Conservation (phyloP, 2,888 invertebrate genomes). For the Phyllotreta cruciferae region DNA sequence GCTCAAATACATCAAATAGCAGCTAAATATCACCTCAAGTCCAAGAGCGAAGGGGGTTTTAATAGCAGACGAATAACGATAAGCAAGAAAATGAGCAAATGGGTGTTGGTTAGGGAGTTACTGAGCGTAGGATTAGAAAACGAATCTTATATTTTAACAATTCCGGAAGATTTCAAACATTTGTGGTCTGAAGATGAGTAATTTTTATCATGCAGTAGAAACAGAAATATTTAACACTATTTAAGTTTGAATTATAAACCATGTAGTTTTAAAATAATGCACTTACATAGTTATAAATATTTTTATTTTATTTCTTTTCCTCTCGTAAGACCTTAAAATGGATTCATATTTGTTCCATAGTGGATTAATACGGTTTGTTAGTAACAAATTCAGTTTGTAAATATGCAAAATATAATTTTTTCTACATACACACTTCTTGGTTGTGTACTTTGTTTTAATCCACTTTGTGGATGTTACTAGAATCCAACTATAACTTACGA, state of each 20-base stretch:
- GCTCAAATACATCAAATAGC: slow-evolving; percentile 50
- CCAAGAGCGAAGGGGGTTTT: slow-evolving; percentile 49
- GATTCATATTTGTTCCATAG: no score
- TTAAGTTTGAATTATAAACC: no score
- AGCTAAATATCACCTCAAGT: slow-evolving; percentile 45
- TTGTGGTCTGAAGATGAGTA: slow-evolving; percentile 38
- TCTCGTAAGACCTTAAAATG: no score
- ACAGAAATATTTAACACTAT: no score
- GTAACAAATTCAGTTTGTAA: no score
- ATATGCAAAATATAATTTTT: no score
- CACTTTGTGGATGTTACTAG: no score
- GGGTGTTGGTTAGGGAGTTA: slow-evolving; percentile 46
- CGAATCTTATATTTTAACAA: slow-evolving; percentile 44
- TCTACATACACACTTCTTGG: no score
- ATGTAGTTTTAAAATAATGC: not conserved
- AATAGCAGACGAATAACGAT: slow-evolving; percentile 48
- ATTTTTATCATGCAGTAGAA: not conserved
- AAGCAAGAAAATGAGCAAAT: slow-evolving; percentile 46
- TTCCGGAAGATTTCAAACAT: slow-evolving; percentile 46
- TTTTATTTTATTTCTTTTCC: not conserved
- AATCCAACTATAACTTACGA: no score
- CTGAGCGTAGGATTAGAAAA: slow-evolving; percentile 44
- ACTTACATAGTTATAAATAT: slow-evolving; percentile 3
- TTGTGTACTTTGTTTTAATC: no score
- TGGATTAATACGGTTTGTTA: no score